phyloP scores from a whole-genome alignment of 1,140 invertebrate genomes.

The Papilio helenus region DNA sequence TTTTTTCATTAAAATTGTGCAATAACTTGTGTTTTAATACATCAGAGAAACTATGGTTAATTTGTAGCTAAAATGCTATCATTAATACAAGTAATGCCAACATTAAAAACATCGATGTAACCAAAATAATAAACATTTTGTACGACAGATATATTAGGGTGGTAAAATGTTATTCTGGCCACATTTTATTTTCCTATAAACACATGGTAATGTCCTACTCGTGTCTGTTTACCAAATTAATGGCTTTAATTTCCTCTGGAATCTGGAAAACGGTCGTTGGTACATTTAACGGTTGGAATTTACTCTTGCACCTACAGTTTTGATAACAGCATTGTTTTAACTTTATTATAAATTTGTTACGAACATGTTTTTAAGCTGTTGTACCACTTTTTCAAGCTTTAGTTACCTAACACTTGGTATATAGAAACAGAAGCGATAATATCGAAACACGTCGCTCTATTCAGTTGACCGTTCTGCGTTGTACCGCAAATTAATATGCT shows the following conservation, averaged over 20 bases:
- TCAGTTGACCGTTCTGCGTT: not conserved
- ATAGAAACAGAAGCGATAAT: not conserved
- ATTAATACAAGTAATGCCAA: not conserved
- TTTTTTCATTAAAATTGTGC: not conserved
- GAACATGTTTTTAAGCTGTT: no score
- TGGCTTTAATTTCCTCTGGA: conserved; percentile 26
- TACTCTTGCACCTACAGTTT: conserved; percentile 12
- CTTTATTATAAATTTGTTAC: not conserved
- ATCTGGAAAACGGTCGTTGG: not conserved
- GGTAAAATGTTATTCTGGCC: conserved; percentile 18
- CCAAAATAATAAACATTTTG: conserved; percentile 14
- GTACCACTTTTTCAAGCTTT: no score
- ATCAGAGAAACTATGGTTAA: not conserved
- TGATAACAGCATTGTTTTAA: not conserved
- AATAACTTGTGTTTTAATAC: not conserved
- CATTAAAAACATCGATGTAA: not conserved
- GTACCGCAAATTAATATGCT: conserved; percentile 1
- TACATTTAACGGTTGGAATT: conserved; percentile 1
- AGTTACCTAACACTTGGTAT: no score
- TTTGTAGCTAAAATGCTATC: not conserved
- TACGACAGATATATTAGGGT: conserved; percentile 12
- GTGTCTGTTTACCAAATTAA: conserved; percentile 24
- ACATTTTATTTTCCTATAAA: conserved; percentile 30
- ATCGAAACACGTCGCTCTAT: not conserved
- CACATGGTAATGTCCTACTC: conserved; percentile 17